Percentiles rank a stretch among this genome's conserved stretches.
phyloP scores from a whole-genome alignment of 2,113 vertebrate genomes.

The Mystacornis crossleyi region DNA sequence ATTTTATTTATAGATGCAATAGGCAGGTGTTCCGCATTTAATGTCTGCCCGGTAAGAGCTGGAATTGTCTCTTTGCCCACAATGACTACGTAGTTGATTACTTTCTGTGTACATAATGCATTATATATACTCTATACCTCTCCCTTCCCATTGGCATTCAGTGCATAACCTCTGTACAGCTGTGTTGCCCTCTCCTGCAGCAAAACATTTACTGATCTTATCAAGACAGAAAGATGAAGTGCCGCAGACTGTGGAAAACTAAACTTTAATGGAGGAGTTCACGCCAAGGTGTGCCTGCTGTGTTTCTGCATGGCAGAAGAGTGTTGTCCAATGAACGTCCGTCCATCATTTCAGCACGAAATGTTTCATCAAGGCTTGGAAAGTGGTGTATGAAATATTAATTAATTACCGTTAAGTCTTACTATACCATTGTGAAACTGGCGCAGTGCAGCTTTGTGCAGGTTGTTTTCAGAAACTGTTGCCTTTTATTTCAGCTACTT shows the following conservation, averaged over 20 bases:
- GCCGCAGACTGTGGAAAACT: not conserved
- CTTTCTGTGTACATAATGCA: not conserved
- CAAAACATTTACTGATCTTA: not conserved
- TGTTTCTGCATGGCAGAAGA: not conserved
- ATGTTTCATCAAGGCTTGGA: not conserved
- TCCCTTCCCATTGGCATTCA: not conserved
- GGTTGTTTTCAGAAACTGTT: slow-evolving; percentile 24
- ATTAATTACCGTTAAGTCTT: not conserved
- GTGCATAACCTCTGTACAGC: not conserved
- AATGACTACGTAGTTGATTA: slow-evolving; percentile 35
- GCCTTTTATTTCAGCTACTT: slow-evolving; percentile 32
- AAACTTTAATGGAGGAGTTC: not conserved
- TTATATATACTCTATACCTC: not conserved
- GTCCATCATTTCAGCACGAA: not conserved
- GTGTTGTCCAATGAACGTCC: not conserved
- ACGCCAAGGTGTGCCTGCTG: not conserved
- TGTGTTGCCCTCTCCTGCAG: not conserved
- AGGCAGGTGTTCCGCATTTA: slow-evolving; percentile 21
- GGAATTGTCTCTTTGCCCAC: slow-evolving; percentile 22
- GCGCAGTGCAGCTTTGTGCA: not conserved
- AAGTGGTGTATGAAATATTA: slow-evolving; percentile 13
- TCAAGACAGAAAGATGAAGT: not conserved
- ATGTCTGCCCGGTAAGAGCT: slow-evolving; percentile 6
- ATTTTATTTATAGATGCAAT: slow-evolving; percentile 56
- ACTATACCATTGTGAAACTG: not conserved